phyloP scores from a whole-genome alignment of 1,140 invertebrate genomes.

The Drosophila prosaltans region DNA sequence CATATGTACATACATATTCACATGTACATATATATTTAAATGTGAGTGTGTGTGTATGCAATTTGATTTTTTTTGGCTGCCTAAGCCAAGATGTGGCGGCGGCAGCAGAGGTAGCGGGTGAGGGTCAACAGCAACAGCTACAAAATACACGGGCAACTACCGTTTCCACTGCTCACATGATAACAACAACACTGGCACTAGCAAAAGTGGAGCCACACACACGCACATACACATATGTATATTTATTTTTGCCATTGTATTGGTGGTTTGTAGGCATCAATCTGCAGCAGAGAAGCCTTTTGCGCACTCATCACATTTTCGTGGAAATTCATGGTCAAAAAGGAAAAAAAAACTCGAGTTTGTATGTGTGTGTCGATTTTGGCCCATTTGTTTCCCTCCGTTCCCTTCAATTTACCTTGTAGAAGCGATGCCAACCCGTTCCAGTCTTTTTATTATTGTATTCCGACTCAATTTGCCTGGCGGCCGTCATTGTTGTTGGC shows the following conservation, averaged over 20 bases:
- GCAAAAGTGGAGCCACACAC: constrained; percentile 49
- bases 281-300: constrained; percentile 70
- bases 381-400: constrained; percentile 23
- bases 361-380: constrained; percentile 34
- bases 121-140: constrained; percentile 44
- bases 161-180: constrained; percentile 44
- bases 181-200: constrained; percentile 45
- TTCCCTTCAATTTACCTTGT: constrained; percentile 85
- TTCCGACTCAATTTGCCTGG: constrained; percentile 86
- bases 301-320: constrained; percentile 80
- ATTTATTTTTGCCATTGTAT: constrained; percentile 38
- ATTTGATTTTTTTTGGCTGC: constrained; percentile 43
- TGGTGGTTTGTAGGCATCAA: constrained; percentile 62
- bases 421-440: constrained; percentile 86
- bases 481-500: constrained; percentile 34
- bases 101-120: not conserved
- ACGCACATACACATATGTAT: constrained; percentile 35
- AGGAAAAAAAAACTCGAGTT: constrained; percentile 57
- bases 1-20: not conserved
- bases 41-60: constrained; percentile 21
- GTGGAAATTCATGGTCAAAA: constrained; percentile 65
- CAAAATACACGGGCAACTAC: constrained; percentile 40
- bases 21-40: not conserved
- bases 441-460: constrained; percentile 86
- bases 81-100: not conserved